A percentile compares a stretch with the other conserved stretches of the same genome.
Evolutionary conservation across 2,888 invertebrate species (phyloP).

Genomic region (Cinara cedri): DNA sequence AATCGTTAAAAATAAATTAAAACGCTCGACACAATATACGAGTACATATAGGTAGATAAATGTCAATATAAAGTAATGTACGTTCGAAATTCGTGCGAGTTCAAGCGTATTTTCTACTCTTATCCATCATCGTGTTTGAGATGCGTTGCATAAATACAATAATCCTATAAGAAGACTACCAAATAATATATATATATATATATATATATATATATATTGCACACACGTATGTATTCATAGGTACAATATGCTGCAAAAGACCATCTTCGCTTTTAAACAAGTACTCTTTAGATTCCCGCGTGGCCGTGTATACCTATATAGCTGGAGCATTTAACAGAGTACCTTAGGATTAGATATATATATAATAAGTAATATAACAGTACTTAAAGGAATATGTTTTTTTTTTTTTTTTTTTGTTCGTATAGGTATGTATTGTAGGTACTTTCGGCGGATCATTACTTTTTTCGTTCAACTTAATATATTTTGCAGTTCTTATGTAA

Average conservation of each 20-base stretch:
- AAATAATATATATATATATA: too few relatives aligned
- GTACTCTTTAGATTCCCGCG: not conserved
- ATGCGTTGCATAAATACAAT: slow-evolving; percentile 9
- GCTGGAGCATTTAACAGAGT: not conserved
- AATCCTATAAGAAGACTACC: not conserved
- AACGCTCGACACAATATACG: too few relatives aligned
- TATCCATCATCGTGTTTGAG: not conserved
- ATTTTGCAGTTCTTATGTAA: too few relatives aligned
- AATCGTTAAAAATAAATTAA: too few relatives aligned
- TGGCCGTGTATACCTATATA: not conserved
- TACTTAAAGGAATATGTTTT: too few relatives aligned
- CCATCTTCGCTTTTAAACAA: slow-evolving; percentile 12
- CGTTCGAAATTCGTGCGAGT: too few relatives aligned
- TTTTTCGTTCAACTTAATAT: slow-evolving; percentile 4
- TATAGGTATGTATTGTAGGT: not conserved
- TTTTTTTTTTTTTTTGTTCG: too few relatives aligned
- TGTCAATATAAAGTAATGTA: too few relatives aligned
- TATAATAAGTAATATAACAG: too few relatives aligned
- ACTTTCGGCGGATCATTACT: not conserved
- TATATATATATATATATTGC: too few relatives aligned
- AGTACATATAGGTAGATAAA: too few relatives aligned
- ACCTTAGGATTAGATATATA: not conserved
- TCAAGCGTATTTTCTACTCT: not conserved
- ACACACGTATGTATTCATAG: too few relatives aligned
- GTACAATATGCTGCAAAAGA: not conserved